These are phyloP conservation scores for Lepus oiostolus DNA, from an alignment of 2,797 vertebrate species.

Conservation along the genomic window DNA sequence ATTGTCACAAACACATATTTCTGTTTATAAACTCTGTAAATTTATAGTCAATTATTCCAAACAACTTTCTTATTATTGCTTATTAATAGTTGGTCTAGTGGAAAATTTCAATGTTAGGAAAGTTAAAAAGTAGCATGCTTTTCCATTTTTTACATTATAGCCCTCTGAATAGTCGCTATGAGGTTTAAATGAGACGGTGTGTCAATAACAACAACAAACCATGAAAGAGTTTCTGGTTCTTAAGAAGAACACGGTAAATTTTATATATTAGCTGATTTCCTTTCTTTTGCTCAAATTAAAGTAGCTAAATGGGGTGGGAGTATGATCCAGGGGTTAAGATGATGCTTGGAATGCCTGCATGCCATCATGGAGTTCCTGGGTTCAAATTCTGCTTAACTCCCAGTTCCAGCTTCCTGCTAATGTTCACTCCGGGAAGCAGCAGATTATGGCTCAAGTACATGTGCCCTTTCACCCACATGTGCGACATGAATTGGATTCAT, in stretches of 20 bases:
- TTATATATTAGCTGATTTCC: neutral
- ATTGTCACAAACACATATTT: neutral
- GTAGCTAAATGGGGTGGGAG: neutral
- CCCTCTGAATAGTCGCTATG: neutral
- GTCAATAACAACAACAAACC: neutral
- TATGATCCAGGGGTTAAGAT: no score
- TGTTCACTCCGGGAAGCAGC: no score
- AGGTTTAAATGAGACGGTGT: neutral
- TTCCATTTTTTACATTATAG: neutral
- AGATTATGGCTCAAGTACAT: no score
- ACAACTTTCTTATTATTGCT: neutral
- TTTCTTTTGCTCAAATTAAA: slow-evolving; percentile 19
- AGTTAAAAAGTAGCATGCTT: neutral
- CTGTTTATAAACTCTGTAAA: neutral
- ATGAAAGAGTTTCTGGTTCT: neutral
- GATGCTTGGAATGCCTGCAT: no score
- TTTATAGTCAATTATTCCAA: neutral
- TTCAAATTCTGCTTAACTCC: no score
- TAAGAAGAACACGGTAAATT: neutral
- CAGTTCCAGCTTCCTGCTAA: neutral
- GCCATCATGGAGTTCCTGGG: no score
- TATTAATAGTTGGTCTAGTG: neutral
- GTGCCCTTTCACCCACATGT: no score
- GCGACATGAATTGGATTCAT: no score
- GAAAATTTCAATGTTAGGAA: neutral